Percentiles rank a stretch among this genome's conserved stretches.
phyloP scores from a whole-genome alignment of 2,113 vertebrate genomes.

The Sceloporus tristichus region DNA sequence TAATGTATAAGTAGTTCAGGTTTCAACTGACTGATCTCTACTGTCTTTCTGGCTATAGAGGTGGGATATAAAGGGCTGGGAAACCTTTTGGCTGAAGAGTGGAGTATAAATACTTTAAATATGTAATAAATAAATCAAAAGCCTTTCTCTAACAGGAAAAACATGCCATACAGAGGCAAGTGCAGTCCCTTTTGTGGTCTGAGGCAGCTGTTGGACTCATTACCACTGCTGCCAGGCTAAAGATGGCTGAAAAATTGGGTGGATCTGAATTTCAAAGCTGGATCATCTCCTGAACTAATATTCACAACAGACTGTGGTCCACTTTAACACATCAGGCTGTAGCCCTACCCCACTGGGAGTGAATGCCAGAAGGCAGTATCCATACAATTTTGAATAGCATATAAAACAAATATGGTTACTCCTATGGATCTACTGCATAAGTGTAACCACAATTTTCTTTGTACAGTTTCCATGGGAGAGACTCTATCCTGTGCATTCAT shows the following conservation, averaged over 20 bases:
- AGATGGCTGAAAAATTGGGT: neutral
- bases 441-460: too few relatives aligned
- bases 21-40: neutral
- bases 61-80: neutral
- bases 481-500: too few relatives aligned
- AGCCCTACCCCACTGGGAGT: too few relatives aligned
- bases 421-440: too few relatives aligned
- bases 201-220: too few relatives aligned
- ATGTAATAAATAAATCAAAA: neutral
- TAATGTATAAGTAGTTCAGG: neutral
- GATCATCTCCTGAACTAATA: neutral
- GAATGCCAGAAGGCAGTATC: too few relatives aligned
- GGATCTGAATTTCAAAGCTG: neutral
- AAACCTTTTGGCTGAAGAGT: neutral
- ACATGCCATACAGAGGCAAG: too few relatives aligned
- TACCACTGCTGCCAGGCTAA: neutral
- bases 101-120: neutral
- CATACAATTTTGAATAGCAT: too few relatives aligned
- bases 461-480: too few relatives aligned
- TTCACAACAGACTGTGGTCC: neutral
- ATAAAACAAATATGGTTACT: too few relatives aligned
- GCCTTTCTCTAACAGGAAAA: neutral
- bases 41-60: neutral
- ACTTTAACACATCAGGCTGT: too few relatives aligned
- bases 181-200: too few relatives aligned